Conservation (phyloP, 1,140 invertebrate genomes). For the Drosophila repletoides region DNA sequence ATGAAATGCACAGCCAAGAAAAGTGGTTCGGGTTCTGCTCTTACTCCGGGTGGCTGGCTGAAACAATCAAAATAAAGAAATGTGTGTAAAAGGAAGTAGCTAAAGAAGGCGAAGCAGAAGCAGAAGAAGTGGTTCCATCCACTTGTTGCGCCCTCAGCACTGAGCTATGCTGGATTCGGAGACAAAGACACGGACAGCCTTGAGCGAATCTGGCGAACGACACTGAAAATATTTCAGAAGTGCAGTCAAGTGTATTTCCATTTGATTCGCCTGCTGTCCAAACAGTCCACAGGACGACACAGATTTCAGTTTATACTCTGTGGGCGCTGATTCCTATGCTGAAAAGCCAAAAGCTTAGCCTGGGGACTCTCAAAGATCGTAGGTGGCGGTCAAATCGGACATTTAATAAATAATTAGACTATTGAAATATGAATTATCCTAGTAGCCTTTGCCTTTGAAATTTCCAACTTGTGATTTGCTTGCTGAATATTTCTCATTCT, state of each 20-base stretch:
- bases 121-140: background rate
- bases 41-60: conserved; percentile 1
- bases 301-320: conserved; percentile 17
- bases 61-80: conserved; percentile 23
- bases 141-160: conserved; percentile 30
- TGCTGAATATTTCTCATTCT: conserved; percentile 28
- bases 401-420: too few species aligned
- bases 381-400: background rate
- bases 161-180: conserved; percentile 48
- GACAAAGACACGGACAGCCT: conserved; percentile 5
- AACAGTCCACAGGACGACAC: conserved; percentile 17
- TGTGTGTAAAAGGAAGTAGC: background rate
- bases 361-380: background rate
- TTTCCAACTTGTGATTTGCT: background rate
- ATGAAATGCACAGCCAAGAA: conserved; percentile 38
- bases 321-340: conserved; percentile 18
- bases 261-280: conserved; percentile 36
- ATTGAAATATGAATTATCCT: too few species aligned
- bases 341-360: conserved; percentile 26
- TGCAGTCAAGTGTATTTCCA: conserved; percentile 58
- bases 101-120: background rate
- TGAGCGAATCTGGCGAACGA: conserved; percentile 12
- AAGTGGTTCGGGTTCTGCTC: conserved; percentile 12
- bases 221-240: conserved; percentile 44
- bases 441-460: background rate